These are phyloP conservation scores for Micromussa lordhowensis DNA, from an alignment of 92 coral and sea anemone genomes.

Conservation along the genomic window DNA sequence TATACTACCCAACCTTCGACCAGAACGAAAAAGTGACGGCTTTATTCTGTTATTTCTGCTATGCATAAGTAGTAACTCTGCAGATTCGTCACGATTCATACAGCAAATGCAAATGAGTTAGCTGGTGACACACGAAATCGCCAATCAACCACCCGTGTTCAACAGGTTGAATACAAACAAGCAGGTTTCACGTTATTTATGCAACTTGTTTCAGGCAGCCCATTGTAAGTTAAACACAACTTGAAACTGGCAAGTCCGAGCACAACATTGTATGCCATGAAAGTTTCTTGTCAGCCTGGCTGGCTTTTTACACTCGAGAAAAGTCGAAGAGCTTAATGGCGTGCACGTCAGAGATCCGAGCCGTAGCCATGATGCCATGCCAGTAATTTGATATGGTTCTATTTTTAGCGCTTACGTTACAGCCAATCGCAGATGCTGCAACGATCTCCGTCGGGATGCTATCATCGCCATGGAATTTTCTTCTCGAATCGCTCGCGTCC, in stretches of 20 bases:
- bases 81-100: not conserved
- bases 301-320: too few species aligned
- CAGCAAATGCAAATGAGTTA: conserved; percentile 24
- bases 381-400: not conserved
- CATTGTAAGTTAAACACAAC: not conserved
- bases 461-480: too few species aligned
- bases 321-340: too few species aligned
- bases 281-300: too few species aligned
- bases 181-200: not conserved
- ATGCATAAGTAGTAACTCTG: conserved; percentile 6
- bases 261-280: not conserved
- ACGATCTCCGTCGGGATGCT: too few species aligned
- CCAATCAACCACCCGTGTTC: not conserved
- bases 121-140: conserved; percentile 28
- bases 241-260: not conserved
- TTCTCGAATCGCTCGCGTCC: too few species aligned
- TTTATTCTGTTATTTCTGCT: too few species aligned
- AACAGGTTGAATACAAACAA: not conserved
- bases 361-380: too few species aligned
- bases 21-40: not conserved
- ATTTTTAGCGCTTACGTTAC: not conserved
- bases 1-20: not conserved
- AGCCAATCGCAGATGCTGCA: too few species aligned
- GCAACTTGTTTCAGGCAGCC: not conserved
- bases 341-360: too few species aligned